Evolutionary conservation across 2,888 invertebrate genomes (phyloP).

Genomic region (Macaria notata): DNA sequence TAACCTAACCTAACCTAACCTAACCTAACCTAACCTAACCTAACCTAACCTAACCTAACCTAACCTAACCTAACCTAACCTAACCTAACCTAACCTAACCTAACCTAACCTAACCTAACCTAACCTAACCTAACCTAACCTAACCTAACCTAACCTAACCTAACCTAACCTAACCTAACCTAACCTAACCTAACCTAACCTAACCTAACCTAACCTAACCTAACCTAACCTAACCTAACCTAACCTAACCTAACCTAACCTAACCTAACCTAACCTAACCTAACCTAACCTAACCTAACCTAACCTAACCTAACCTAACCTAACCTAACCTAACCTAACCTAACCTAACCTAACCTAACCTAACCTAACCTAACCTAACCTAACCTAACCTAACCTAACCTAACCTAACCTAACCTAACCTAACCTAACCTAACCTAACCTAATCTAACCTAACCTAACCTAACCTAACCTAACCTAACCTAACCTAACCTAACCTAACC

Average conservation of each 20-base stretch:
- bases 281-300: slow-evolving; percentile 29
- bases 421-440: slow-evolving; percentile 23
- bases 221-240: slow-evolving; percentile 22
- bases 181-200: slow-evolving; percentile 27
- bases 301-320: slow-evolving; percentile 31
- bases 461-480: slow-evolving; percentile 32
- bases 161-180: slow-evolving; percentile 22
- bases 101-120: slow-evolving; percentile 30
- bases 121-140: slow-evolving; percentile 24
- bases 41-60: neutral
- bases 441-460: slow-evolving; percentile 19
- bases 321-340: slow-evolving; percentile 29
- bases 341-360: slow-evolving; percentile 32
- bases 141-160: slow-evolving; percentile 18
- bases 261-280: slow-evolving; percentile 29
- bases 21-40: neutral
- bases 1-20: neutral
- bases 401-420: slow-evolving; percentile 24
- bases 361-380: slow-evolving; percentile 34
- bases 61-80: neutral
- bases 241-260: slow-evolving; percentile 27
- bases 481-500: slow-evolving; percentile 30
- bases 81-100: slow-evolving; percentile 27
- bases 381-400: slow-evolving; percentile 25
- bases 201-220: slow-evolving; percentile 22